These are phyloP conservation scores for Anarrhichthys ocellatus DNA, from an alignment of 2,113 vertebrate genomes.

Conservation along the genomic window DNA sequence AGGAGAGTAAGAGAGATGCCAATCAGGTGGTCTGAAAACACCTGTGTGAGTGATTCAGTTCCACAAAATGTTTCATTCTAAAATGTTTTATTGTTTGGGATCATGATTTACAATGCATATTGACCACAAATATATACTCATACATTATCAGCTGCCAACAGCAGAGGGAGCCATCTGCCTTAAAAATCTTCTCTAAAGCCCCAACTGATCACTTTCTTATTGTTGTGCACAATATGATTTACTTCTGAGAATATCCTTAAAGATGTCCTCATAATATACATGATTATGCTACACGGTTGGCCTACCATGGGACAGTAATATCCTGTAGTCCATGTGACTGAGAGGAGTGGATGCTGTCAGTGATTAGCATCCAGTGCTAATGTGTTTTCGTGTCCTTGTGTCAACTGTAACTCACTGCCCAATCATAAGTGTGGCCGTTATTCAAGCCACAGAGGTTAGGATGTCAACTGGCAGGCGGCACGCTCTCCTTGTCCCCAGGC, in stretches of 20 bases:
- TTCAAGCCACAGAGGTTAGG: constrained; percentile 8
- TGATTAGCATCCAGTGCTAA: constrained; percentile 2
- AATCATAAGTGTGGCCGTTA: neutral
- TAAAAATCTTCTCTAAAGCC: neutral
- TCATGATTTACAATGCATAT: neutral
- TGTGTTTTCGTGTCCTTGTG: neutral
- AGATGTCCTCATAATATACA: neutral
- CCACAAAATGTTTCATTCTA: neutral
- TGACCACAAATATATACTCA: neutral
- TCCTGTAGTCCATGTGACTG: neutral
- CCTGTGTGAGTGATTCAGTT: neutral
- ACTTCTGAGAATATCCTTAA: neutral
- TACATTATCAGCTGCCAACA: constrained; percentile 24
- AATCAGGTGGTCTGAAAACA: neutral
- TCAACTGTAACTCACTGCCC: neutral
- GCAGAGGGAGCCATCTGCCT: constrained; percentile 66
- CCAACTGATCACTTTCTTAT: neutral
- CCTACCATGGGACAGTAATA: neutral
- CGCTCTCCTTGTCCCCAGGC: constrained; percentile 7
- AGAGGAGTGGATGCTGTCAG: neutral
- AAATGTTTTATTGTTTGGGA: neutral
- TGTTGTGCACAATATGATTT: neutral
- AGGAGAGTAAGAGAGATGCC: neutral
- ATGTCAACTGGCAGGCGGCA: neutral
- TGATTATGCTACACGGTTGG: neutral